Evolutionary conservation across 30 jellyfish, hydroid and myxozoan genomes (phyloP).

Genomic region (Euphysa ruthae): DNA sequence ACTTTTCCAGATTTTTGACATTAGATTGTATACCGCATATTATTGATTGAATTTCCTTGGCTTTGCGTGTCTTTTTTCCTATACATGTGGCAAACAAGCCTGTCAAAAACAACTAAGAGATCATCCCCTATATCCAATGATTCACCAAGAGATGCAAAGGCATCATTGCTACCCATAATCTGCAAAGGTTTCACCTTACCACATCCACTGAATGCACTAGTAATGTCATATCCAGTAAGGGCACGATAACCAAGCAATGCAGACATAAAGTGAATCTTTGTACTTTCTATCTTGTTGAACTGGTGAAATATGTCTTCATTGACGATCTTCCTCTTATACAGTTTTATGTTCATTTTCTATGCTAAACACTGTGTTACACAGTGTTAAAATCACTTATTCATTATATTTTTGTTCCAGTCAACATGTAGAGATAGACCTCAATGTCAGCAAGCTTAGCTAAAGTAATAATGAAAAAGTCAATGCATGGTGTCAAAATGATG

Average conservation of each 20-base stretch:
- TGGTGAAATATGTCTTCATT: too few relatives aligned
- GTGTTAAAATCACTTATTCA: too few relatives aligned
- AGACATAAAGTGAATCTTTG: too few relatives aligned
- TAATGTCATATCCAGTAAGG: not conserved
- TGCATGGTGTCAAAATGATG: too few relatives aligned
- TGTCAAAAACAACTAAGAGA: not conserved
- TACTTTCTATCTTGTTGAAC: too few relatives aligned
- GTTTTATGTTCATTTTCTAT: too few relatives aligned
- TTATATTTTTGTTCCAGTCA: too few relatives aligned
- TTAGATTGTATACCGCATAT: conserved; percentile 41
- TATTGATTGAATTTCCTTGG: conserved; percentile 19
- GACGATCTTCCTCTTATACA: too few relatives aligned
- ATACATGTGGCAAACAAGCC: conserved; percentile 7
- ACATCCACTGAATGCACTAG: not conserved
- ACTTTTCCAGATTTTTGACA: conserved; percentile 32
- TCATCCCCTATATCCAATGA: not conserved
- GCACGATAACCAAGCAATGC: not conserved
- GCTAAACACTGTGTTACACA: too few relatives aligned
- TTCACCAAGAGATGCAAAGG: conserved; percentile 4
- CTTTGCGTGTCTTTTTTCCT: not conserved
- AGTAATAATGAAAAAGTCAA: too few relatives aligned
- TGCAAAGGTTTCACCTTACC: not conserved
- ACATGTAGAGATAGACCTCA: too few relatives aligned
- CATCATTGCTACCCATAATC: not conserved
- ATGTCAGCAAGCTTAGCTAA: too few relatives aligned